Evolutionary conservation across 2,888 invertebrate genomes (phyloP).

Genomic region (Amiota communis): DNA sequence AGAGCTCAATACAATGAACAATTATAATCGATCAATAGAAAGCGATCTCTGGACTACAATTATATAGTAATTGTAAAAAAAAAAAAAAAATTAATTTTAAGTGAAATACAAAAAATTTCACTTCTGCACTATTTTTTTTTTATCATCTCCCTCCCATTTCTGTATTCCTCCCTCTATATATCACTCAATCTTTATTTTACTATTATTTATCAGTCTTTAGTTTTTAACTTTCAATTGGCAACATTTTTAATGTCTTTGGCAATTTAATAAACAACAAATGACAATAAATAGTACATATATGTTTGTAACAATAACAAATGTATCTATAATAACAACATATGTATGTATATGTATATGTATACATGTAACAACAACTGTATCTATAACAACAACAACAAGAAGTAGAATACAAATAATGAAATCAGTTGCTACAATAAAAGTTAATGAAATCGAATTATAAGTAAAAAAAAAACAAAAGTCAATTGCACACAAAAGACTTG

Average conservation of each 20-base stretch:
- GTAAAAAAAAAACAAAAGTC: conserved; percentile 30
- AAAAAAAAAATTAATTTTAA: conserved; percentile 39
- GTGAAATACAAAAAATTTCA: conserved; percentile 47
- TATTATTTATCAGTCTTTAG: too few relatives aligned
- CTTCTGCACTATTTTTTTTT: conserved; percentile 12
- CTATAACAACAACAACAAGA: conserved; percentile 17
- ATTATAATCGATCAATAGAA: too few relatives aligned
- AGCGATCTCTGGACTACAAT: too few relatives aligned
- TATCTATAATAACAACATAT: neutral
- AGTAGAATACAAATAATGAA: too few relatives aligned
- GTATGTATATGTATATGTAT: too few relatives aligned
- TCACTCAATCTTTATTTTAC: conserved; percentile 5
- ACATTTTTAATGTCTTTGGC: conserved; percentile 58
- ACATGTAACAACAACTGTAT: conserved; percentile 14
- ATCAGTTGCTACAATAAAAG: conserved; percentile 59
- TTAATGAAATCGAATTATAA: conserved; percentile 63
- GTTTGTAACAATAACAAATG: neutral
- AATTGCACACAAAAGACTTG: neutral
- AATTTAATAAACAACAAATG: conserved; percentile 29
- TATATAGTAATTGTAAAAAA: too few relatives aligned
- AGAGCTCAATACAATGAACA: too few relatives aligned
- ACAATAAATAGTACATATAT: conserved; percentile 7
- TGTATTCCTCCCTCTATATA: too few relatives aligned
- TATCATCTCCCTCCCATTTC: neutral
- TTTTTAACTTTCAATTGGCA: conserved; percentile 59